These are phyloP conservation scores for Aproaerema taeniolella DNA, from an alignment of 2,888 invertebrate genomes.

Conservation along the genomic window DNA sequence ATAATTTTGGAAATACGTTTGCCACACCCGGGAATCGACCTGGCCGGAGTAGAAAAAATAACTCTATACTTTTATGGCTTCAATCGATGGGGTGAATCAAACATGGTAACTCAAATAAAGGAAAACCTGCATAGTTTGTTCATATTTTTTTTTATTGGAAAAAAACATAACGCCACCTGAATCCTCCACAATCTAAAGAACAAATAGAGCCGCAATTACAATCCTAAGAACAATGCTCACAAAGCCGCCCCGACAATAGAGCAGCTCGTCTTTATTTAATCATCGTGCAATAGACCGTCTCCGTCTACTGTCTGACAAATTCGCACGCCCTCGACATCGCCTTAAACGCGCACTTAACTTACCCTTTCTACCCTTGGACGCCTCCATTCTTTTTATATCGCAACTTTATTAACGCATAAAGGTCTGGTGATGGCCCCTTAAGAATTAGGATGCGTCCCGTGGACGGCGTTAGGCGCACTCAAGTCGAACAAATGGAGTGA, in stretches of 20 bases:
- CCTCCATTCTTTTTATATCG: constrained; percentile 75
- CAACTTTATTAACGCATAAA: constrained; percentile 78
- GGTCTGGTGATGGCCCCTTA: constrained; percentile 75
- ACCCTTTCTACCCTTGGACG: constrained; percentile 76
- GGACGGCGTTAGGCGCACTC: constrained; percentile 51
- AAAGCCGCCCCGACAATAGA: constrained; percentile 37
- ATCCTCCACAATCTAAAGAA: too few species aligned
- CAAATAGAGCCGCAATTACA: constrained; percentile 10
- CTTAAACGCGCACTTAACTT: constrained; percentile 75
- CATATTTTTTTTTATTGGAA: too few species aligned
- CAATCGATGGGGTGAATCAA: too few species aligned
- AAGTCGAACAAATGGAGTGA: constrained; percentile 71
- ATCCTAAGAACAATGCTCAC: constrained; percentile 21
- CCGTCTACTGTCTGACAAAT: constrained; percentile 67
- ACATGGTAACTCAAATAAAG: too few species aligned
- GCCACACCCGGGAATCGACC: too few species aligned
- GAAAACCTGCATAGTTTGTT: too few species aligned
- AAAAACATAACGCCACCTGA: too few species aligned
- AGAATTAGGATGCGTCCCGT: constrained; percentile 74
- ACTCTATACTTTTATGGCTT: too few species aligned
- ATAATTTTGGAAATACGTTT: too few species aligned
- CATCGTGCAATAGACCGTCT: constrained; percentile 63
- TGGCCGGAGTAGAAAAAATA: too few species aligned
- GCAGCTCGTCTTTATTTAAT: constrained; percentile 66
- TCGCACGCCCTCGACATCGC: constrained; percentile 73